Evolutionary conservation across 2,888 invertebrate genomes (phyloP).

Genomic region (Teleogryllus oceanicus): DNA sequence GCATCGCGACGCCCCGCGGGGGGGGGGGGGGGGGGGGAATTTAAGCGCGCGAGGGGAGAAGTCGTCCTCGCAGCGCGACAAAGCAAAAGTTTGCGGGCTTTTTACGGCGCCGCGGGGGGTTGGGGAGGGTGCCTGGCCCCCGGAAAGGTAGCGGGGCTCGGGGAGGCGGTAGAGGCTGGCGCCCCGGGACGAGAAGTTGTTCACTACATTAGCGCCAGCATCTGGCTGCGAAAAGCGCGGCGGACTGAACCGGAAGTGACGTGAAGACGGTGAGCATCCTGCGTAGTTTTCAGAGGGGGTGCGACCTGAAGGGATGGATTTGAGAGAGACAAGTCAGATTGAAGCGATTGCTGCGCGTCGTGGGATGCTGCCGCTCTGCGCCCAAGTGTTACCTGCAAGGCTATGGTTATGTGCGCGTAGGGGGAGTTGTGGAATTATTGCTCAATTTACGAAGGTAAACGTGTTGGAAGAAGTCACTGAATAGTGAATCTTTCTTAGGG

Average conservation of each 20-base stretch:
- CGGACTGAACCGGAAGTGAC: neutral
- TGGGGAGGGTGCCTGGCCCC: neutral
- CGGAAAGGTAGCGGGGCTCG: neutral
- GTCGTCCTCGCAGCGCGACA: neutral
- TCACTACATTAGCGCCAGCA: neutral
- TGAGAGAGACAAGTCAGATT: too few relatives aligned
- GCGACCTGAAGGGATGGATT: neutral
- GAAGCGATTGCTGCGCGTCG: too few relatives aligned
- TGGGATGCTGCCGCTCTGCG: too few relatives aligned
- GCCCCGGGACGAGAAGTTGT: neutral
- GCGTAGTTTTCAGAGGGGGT: neutral
- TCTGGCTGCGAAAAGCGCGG: slow-evolving; percentile 1
- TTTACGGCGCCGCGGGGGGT: neutral
- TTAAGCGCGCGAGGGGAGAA: neutral
- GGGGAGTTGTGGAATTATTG: too few relatives aligned
- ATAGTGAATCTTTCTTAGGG: too few relatives aligned
- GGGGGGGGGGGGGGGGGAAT: neutral
- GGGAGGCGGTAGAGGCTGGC: neutral
- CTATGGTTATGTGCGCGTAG: too few relatives aligned
- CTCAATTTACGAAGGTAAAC: too few relatives aligned
- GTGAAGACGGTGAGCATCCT: neutral
- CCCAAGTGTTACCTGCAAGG: too few relatives aligned
- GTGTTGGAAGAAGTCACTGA: too few relatives aligned
- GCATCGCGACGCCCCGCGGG: neutral
- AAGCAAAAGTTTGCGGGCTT: neutral